Evolutionary conservation across 2,888 invertebrate genomes (phyloP).

Genomic region (Ectemnius lituratus): DNA sequence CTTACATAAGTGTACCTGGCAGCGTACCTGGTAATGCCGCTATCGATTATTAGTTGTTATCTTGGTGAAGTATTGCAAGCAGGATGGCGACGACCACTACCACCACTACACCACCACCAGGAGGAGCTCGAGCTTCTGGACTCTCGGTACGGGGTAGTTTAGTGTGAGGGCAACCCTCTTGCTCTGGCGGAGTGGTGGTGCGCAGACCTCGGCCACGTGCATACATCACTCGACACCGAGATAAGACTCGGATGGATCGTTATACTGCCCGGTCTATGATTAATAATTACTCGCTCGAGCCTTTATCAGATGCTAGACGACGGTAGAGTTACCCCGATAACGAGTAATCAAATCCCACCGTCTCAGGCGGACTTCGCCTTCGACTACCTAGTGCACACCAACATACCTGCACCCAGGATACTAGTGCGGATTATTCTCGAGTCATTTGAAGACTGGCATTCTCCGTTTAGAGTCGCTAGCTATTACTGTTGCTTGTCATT

Average conservation of each 20-base stretch:
- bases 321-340: conserved; percentile 73
- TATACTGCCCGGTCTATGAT: conserved; percentile 74
- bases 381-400: conserved; percentile 11
- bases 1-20: conserved; percentile 61
- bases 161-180: conserved; percentile 44
- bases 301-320: conserved; percentile 75
- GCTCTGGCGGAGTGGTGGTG: conserved; percentile 15
- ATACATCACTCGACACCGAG: conserved; percentile 74
- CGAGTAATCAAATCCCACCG: conserved; percentile 73
- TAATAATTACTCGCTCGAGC: conserved; percentile 74
- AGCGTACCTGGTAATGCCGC: conserved; percentile 66
- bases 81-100: conserved; percentile 36
- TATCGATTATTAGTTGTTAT: conserved; percentile 75
- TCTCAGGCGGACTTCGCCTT: conserved; percentile 39
- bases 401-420: too few species aligned
- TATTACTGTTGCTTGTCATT: too few species aligned
- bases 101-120: conserved; percentile 28
- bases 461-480: too few species aligned
- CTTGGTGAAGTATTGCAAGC: conserved; percentile 71
- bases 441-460: too few species aligned
- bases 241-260: conserved; percentile 76
- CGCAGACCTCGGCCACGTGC: conserved; percentile 61
- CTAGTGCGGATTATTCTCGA: too few species aligned
- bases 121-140: neutral
- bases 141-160: conserved; percentile 23